Base-by-base conservation (phyloP, 2,888 invertebrate species). In the Danaus chrysippus region DNA sequence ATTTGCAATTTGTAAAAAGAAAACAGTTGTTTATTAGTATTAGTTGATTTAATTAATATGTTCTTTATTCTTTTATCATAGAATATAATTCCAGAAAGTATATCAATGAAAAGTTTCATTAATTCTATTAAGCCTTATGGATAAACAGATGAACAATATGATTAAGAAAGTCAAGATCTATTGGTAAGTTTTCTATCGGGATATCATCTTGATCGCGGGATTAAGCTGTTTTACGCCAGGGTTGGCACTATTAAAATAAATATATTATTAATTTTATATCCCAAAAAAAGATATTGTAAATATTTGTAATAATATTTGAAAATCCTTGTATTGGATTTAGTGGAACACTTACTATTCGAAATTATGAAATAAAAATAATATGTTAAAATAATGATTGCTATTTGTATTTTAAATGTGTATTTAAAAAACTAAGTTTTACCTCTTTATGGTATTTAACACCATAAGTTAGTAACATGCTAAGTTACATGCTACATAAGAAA, bases 171-270 rank as follows among this genome's bases (percentile, higher is more conserved):
- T 49, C 49, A 49, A 46, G 49, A 17, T 49, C 17, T 49, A 49
- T 17, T 10, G 17, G n/a, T 49, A 17, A 17, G 49, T 49, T 17
- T 49, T 17, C 23, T 34, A 34, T 34, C 23, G 17, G 49, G 49
- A 49, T 15, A 49, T 49, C 49, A 81, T 74, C 80, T 71, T 70
- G 73, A 81, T 70, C 72, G 65, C 66, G 73, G 81, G 82, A 82
- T 84, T 81, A 81, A 70, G 65, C 65, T 70, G 68, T 73, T 71
- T 69, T 62, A 34, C 68, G 58, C 64, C 59, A 65, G 66, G 66
- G 63, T 54, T 68, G 64, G 6, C 42, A 56, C 53, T 43, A 19
- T 23, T 46, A 10, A 17, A 9, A 49, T 17, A 34, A 34, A 34
- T 17, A 49, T 17, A 49, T 49, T 17, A 6, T 17, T 15, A 10